phyloP scores from a whole-genome alignment of 2,113 vertebrate genomes.

The Alexandromys fortis region DNA sequence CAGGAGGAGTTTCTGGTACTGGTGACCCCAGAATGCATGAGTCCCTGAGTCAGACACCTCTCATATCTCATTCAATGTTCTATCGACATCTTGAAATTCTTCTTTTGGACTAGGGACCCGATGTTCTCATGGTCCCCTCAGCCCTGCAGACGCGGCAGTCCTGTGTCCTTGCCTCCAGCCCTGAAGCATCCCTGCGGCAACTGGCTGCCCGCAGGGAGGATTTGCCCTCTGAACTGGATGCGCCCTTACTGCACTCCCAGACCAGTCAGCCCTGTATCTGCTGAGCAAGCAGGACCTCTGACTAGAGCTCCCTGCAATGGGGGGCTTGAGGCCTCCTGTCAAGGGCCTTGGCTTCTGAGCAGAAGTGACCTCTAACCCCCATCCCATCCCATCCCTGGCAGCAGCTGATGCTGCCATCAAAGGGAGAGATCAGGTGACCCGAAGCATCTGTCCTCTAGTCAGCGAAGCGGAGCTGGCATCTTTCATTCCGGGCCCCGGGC shows the following conservation, averaged over 20 bases:
- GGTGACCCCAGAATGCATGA: rapidly evolving
- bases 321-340: rapidly evolving
- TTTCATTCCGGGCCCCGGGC: neutral
- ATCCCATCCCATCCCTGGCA: neutral
- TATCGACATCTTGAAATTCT: neutral
- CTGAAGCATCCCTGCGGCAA: neutral
- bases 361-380: neutral
- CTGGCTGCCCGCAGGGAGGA: neutral
- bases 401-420: rapidly evolving
- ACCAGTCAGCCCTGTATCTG: neutral
- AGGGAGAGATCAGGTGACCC: neutral
- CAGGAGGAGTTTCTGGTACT: neutral
- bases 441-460: rapidly evolving
- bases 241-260: no score
- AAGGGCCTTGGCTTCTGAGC: rapidly evolving
- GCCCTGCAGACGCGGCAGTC: no score
- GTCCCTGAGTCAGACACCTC: rapidly evolving
- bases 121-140: rapidly evolving
- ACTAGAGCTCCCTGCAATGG: neutral
- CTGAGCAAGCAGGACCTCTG: neutral
- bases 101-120: neutral
- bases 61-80: neutral
- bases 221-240: rapidly evolving
- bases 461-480: neutral
- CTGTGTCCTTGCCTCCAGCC: neutral